These are phyloP conservation scores for Halotydeus destructor DNA, from an alignment of 1,140 invertebrate genomes.

Conservation along the genomic window DNA sequence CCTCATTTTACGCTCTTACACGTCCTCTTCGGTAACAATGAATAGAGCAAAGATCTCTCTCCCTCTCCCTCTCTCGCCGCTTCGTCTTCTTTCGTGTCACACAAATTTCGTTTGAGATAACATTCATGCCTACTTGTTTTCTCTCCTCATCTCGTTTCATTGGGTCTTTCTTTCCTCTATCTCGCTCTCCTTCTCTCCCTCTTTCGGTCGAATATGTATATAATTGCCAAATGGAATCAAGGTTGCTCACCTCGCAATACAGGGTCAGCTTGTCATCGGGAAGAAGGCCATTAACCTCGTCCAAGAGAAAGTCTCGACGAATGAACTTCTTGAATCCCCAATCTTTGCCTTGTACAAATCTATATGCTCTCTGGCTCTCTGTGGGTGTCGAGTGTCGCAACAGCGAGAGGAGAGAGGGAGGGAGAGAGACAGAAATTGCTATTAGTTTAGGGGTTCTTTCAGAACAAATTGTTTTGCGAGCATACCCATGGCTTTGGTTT, in stretches of 20 bases:
- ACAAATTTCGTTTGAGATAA: too few species aligned
- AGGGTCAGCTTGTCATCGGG: slow-evolving; percentile 97
- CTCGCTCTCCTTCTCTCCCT: too few species aligned
- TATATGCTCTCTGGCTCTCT: slow-evolving; percentile 77
- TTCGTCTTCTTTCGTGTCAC: too few species aligned
- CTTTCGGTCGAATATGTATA: too few species aligned
- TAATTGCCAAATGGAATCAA: slow-evolving; percentile 10
- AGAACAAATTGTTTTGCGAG: slow-evolving; percentile 22
- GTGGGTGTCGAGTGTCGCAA: not conserved
- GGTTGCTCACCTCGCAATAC: slow-evolving; percentile 73
- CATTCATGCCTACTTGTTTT: too few species aligned
- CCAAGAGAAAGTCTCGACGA: slow-evolving; percentile 84
- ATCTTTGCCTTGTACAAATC: slow-evolving; percentile 98
- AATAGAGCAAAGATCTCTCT: too few species aligned
- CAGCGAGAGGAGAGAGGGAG: not conserved
- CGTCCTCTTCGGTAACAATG: too few species aligned
- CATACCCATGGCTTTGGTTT: slow-evolving; percentile 98
- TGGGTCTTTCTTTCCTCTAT: too few species aligned
- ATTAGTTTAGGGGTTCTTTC: not conserved
- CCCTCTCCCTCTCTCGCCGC: too few species aligned
- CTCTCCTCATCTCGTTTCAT: too few species aligned
- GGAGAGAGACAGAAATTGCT: not conserved
- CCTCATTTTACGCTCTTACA: too few species aligned
- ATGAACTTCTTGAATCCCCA: slow-evolving; percentile 99
- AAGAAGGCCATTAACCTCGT: slow-evolving; percentile 89